A percentile compares a stretch with the other conserved stretches of the same genome.
Evolutionary conservation across 1,140 invertebrate genomes (phyloP).

Genomic region (Hyles vespertilio): DNA sequence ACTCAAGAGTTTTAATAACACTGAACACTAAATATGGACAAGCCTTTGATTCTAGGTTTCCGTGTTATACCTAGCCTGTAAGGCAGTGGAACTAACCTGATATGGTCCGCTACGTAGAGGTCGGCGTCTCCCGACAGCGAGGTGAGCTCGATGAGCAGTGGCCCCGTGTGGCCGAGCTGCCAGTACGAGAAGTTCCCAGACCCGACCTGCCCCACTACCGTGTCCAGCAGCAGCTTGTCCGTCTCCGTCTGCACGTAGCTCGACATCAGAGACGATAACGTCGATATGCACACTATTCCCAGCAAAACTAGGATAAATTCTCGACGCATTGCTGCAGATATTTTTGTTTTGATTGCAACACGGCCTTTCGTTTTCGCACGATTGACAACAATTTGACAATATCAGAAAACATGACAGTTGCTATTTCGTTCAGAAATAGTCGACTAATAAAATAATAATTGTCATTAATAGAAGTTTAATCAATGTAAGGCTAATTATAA

Average conservation of each 20-base stretch:
- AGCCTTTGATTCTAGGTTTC: no score
- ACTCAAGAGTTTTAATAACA: no score
- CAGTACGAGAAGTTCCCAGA: constrained; percentile 65
- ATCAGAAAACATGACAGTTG: no score
- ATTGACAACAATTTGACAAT: no score
- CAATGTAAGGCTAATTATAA: no score
- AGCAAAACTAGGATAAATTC: constrained; percentile 50
- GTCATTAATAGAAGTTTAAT: no score
- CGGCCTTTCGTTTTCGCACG: no score
- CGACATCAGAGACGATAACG: constrained; percentile 39
- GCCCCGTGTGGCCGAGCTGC: constrained; percentile 55
- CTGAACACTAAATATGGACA: no score
- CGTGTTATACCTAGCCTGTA: no score
- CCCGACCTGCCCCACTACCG: constrained; percentile 45
- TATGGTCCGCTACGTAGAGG: constrained; percentile 56
- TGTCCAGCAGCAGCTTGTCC: constrained; percentile 53
- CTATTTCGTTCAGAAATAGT: no score
- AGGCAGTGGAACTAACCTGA: constrained; percentile 33
- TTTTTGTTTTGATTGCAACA: no score
- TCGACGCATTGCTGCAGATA: constrained; percentile 30
- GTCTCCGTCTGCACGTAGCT: constrained; percentile 34
- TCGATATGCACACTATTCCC: constrained; percentile 50
- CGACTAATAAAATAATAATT: no score
- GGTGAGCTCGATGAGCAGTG: constrained; percentile 49
- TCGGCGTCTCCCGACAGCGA: constrained; percentile 59